These are phyloP conservation scores for Drosophila malerkotliana DNA, from an alignment of 1,140 invertebrate species.

Conservation along the genomic window DNA sequence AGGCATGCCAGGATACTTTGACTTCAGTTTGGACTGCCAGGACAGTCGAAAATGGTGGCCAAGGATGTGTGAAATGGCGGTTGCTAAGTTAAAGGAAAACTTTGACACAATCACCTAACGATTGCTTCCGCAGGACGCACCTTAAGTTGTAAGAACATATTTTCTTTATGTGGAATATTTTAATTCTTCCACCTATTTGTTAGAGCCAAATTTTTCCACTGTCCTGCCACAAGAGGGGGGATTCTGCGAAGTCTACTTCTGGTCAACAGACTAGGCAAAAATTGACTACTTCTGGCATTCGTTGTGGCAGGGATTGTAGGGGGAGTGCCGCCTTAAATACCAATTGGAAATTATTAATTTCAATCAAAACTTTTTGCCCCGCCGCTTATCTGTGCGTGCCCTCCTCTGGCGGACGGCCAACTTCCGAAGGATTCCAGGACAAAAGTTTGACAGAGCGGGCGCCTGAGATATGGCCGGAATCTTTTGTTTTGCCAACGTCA, in stretches of 20 bases:
- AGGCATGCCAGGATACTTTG: conserved; percentile 63
- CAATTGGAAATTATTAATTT: conserved; percentile 79
- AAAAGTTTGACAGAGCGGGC: conserved; percentile 43
- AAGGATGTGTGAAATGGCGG: not conserved
- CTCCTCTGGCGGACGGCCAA: conserved; percentile 29
- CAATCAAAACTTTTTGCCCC: conserved; percentile 74
- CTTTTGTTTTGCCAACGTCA: conserved; percentile 63
- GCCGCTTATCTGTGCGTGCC: conserved; percentile 72
- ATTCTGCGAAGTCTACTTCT: not conserved
- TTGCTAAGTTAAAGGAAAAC: not conserved
- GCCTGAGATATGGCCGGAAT: conserved; percentile 9
- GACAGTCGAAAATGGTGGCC: not conserved
- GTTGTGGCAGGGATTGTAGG: not conserved
- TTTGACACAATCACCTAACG: not conserved
- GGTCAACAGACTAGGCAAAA: conserved; percentile 41
- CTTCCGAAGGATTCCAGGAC: conserved; percentile 35
- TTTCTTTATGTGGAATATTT: not conserved
- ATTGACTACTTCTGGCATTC: conserved; percentile 59
- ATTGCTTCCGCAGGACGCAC: not conserved
- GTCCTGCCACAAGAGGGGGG: not conserved
- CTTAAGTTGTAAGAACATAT: not conserved
- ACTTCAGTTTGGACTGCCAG: conserved; percentile 49
- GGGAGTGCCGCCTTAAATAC: conserved; percentile 45
- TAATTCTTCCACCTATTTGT: not conserved
- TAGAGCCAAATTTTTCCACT: not conserved